These are phyloP conservation scores for Gasterosteus aculeatus DNA, from an alignment of 2,113 vertebrate species.

Conservation along the genomic window DNA sequence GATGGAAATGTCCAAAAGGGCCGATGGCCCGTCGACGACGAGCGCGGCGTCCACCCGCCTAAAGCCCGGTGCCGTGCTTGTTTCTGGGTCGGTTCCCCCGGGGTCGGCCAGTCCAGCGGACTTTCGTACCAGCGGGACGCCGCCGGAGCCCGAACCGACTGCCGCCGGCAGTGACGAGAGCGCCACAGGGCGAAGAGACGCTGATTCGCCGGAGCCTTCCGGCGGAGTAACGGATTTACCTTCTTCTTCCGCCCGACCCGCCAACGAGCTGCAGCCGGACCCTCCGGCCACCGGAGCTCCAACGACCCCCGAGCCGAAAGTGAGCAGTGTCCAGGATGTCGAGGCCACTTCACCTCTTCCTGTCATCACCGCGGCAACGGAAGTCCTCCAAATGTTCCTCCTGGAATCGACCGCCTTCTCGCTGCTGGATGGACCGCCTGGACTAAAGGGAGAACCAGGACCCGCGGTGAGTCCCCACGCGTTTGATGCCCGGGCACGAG, in stretches of 20 bases:
- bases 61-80: slow-evolving; percentile 30
- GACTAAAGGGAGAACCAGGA: slow-evolving; percentile 91
- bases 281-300: slow-evolving; percentile 21
- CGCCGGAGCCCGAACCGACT: slow-evolving; percentile 53
- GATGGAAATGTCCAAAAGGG: slow-evolving; percentile 49
- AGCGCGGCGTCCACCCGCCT: slow-evolving; percentile 44
- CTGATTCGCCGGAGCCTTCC: slow-evolving; percentile 68
- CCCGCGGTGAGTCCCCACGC: slow-evolving; percentile 81
- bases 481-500: no score
- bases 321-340: slow-evolving; percentile 61
- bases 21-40: slow-evolving; percentile 10
- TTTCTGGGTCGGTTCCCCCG: slow-evolving; percentile 29
- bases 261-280: slow-evolving; percentile 41
- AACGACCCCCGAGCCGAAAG: slow-evolving; percentile 68
- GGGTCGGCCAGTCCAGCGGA: slow-evolving; percentile 57
- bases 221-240: slow-evolving; percentile 42
- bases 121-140: slow-evolving; percentile 47
- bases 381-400: slow-evolving; percentile 85
- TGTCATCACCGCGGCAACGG: slow-evolving; percentile 80
- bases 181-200: slow-evolving; percentile 56
- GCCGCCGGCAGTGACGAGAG: slow-evolving; percentile 45
- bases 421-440: slow-evolving; percentile 84
- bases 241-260: slow-evolving; percentile 32
- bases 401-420: slow-evolving; percentile 85
- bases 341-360: slow-evolving; percentile 62